These are phyloP conservation scores for Miniopterus natalensis DNA, from an alignment of 2,113 vertebrate genomes.

Conservation along the genomic window DNA sequence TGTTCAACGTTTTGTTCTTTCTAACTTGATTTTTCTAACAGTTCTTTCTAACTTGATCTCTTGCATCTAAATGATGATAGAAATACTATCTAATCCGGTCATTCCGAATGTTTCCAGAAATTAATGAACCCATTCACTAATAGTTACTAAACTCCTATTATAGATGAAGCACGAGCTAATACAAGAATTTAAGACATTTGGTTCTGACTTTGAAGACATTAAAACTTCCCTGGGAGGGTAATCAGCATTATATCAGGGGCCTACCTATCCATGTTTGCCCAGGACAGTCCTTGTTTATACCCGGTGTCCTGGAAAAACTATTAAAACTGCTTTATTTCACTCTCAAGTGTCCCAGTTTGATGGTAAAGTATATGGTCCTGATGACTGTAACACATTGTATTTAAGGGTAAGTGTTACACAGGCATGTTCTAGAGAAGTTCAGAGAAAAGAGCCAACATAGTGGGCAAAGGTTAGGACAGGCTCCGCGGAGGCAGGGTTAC, in stretches of 20 bases:
- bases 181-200: neutral
- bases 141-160: neutral
- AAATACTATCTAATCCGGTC: slow-evolving; percentile 17
- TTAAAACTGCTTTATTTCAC: neutral
- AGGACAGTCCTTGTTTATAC: neutral
- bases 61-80: neutral
- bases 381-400: neutral
- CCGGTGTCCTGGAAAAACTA: neutral
- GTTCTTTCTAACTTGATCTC: neutral
- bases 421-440: neutral
- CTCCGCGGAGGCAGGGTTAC: neutral
- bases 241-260: neutral
- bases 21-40: too few relatives aligned
- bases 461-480: neutral
- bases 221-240: neutral
- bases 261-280: neutral
- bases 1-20: neutral
- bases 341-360: neutral
- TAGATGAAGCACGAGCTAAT: neutral
- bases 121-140: neutral
- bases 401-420: neutral
- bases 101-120: neutral
- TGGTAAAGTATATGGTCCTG: neutral
- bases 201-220: neutral
- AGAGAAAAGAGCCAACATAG: neutral